Percentiles rank a stretch among this genome's conserved stretches.
phyloP scores from a whole-genome alignment of 2,888 invertebrate genomes.

The Erebia ligea region DNA sequence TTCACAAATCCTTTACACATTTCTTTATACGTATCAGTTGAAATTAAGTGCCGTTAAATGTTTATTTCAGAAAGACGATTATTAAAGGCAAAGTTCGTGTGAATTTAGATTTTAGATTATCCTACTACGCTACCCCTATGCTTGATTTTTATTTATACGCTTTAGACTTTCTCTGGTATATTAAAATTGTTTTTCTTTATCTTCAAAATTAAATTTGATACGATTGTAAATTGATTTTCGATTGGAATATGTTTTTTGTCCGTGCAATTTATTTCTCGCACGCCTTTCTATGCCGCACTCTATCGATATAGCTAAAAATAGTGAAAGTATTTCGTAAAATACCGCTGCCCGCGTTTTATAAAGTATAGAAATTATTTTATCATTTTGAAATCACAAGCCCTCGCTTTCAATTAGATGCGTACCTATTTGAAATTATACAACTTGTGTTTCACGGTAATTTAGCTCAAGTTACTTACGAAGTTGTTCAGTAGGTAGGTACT shows the following conservation, averaged over 20 bases:
- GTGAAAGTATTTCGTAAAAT: not conserved
- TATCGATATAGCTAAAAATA: not conserved
- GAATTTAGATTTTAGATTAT: too few species aligned
- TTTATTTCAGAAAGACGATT: too few species aligned
- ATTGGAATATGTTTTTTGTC: not conserved
- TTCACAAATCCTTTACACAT: slow-evolving; percentile 47
- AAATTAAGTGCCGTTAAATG: slow-evolving; percentile 5
- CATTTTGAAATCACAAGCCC: not conserved
- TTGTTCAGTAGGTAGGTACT: not conserved
- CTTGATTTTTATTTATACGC: not conserved
- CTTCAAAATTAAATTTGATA: slow-evolving; percentile 7
- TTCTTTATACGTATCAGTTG: not conserved
- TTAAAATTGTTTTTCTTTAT: slow-evolving; percentile 2
- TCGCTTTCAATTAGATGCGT: not conserved
- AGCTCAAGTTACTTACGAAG: not conserved
- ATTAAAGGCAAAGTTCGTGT: too few species aligned
- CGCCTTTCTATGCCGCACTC: not conserved
- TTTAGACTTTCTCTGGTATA: not conserved
- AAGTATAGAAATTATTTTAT: not conserved
- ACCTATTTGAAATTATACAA: not conserved
- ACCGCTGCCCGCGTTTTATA: not conserved
- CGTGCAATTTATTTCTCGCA: slow-evolving; percentile 7
- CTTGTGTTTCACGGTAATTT: not conserved
- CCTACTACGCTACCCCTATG: too few species aligned
- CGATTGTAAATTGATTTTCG: slow-evolving; percentile 6